Base-by-base conservation (phyloP, 1,140 invertebrate genomes). In the Drosophila novamexicana region DNA sequence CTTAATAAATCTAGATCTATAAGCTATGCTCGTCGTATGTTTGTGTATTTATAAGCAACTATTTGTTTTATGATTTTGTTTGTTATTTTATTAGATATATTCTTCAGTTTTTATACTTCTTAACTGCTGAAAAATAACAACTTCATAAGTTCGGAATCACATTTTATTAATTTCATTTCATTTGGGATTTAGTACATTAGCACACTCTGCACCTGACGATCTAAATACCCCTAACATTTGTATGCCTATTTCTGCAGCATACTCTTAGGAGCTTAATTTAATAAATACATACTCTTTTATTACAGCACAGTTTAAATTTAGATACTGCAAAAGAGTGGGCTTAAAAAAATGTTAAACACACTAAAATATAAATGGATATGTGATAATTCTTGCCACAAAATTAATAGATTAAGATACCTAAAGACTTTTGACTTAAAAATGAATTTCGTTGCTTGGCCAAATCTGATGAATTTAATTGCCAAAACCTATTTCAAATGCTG, bases 391-490 rank as follows among this genome's bases (percentile, higher is more conserved):
- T 29, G 22, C 9, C 18, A 4, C 32, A 52, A 29, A 29, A 54
- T 39, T 14, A 40, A 40, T 22, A 22, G 53, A 56, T 56, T 22
- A 29, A 29, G 10, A 49, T 29, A 10, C 6, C 18, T 29, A 12
- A n/a, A 49, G 10, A 32, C 10, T 40, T 29, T 36, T 47, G 16
- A 42, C 18, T 56, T n/a, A 3, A n/a, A 8, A 18, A 49, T 49
- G 22, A 6, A 49, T 29, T 16, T 49, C 7, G 22, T 22, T 29
- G n/a, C 5, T 44, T 16, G 44, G 7, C 67, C 42, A 85, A 81
- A 78, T 59, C 61, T 68, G 66, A 50, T 64, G 67, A 76, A 78
- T 86, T 88, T 83, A 88, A 83, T 88, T 88, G 84, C 66, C 40
- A 42, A 56, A 59, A 42, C 66, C 63, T 67, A 58, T 22, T 45